Conservation (phyloP, 2,113 vertebrate genomes). For the Dascyllus trimaculatus region DNA sequence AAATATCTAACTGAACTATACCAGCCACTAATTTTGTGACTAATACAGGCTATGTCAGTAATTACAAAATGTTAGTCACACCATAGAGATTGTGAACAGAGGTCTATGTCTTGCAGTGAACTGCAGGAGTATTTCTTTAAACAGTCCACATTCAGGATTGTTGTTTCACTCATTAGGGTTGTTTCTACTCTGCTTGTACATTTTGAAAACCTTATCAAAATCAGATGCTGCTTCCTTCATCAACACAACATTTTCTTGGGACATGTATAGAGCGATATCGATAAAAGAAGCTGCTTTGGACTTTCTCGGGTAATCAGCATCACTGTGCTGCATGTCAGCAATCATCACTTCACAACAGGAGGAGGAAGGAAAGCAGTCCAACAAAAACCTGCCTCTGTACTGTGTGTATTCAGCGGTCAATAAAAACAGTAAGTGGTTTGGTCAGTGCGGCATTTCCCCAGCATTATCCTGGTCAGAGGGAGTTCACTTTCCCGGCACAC, state of each 20-base stretch:
- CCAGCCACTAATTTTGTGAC: no score
- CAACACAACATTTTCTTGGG: not conserved
- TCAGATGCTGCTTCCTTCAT: not conserved
- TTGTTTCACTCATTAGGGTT: not conserved
- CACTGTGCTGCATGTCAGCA: constrained; percentile 31
- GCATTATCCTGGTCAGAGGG: constrained; percentile 64
- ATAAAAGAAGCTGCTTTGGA: constrained; percentile 15
- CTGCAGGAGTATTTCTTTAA: no score
- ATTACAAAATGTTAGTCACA: no score
- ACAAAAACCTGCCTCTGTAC: constrained; percentile 48
- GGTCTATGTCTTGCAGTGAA: no score
- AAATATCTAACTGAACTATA: no score
- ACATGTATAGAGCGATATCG: not conserved
- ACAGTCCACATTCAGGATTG: not conserved
- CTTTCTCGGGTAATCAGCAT: constrained; percentile 31
- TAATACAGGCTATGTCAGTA: no score
- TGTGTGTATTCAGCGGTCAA: constrained; percentile 54
- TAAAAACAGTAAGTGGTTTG: constrained; percentile 64
- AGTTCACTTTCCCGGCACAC: constrained; percentile 71
- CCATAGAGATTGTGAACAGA: no score
- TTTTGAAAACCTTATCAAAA: not conserved
- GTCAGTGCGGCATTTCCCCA: constrained; percentile 68
- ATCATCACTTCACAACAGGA: constrained; percentile 39
- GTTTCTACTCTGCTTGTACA: not conserved
- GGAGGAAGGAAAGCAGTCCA: constrained; percentile 57